These are phyloP conservation scores for Ceyx melanurus DNA, from an alignment of 2,113 vertebrate genomes.

Conservation along the genomic window DNA sequence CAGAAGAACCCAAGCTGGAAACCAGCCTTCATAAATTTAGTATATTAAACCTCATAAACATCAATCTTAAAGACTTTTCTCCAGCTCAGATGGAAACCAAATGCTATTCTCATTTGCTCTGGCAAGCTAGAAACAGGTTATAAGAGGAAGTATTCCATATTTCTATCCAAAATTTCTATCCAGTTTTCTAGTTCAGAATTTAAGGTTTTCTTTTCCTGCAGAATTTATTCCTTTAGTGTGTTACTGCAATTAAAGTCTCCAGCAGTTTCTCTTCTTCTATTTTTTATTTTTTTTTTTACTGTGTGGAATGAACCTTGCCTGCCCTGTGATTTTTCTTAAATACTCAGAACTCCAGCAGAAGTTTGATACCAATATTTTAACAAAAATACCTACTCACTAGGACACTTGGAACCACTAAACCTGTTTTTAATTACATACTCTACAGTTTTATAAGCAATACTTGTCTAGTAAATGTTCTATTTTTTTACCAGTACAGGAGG, in stretches of 20 bases:
- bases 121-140: background rate
- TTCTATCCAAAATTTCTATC: background rate
- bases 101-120: background rate
- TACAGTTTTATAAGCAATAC: background rate
- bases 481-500: background rate
- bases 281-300: background rate
- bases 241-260: background rate
- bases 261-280: background rate
- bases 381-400: background rate
- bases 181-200: background rate
- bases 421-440: background rate
- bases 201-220: background rate
- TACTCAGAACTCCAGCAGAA: background rate
- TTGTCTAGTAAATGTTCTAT: background rate
- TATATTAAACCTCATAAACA: background rate
- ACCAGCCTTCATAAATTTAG: background rate
- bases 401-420: background rate
- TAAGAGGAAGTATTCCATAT: background rate
- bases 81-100: background rate
- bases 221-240: background rate
- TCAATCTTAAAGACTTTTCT: background rate
- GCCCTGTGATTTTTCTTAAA: background rate
- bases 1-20: background rate
- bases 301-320: background rate
- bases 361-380: background rate